Evolutionary conservation across 2,113 vertebrate species (phyloP).

Genomic region (Ifrita kowaldi): DNA sequence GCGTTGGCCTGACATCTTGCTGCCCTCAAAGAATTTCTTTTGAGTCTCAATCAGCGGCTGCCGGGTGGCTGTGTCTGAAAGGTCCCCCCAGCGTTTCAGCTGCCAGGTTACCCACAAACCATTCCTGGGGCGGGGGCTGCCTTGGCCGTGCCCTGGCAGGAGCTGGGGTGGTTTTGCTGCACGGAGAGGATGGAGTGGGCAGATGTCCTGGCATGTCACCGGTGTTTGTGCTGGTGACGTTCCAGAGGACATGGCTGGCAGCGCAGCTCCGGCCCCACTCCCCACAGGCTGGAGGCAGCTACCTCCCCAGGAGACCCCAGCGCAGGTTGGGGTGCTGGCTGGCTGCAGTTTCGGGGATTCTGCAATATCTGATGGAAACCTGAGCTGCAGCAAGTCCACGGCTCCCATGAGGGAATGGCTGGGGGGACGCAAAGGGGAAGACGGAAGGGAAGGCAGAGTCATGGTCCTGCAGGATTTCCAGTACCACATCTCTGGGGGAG

Average conservation of each 20-base stretch:
- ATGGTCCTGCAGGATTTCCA: fast-evolving
- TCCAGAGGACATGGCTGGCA: not conserved
- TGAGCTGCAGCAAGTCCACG: not conserved
- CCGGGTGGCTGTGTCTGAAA: conserved; percentile 16
- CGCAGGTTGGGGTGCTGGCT: fast-evolving
- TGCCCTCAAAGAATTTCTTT: conserved; percentile 57
- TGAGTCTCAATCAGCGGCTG: conserved; percentile 39
- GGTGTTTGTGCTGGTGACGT: not conserved
- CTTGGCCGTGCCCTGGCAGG: not conserved
- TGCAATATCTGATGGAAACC: not conserved
- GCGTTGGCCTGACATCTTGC: conserved; percentile 61
- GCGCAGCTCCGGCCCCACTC: fast-evolving
- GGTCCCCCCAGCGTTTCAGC: not conserved
- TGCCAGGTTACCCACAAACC: not conserved
- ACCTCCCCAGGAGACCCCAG: not conserved
- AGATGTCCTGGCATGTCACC: not conserved
- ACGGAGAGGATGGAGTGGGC: not conserved
- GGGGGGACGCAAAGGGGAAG: not conserved
- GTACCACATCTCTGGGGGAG: not conserved
- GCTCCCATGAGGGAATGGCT: fast-evolving
- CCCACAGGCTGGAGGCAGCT: not conserved
- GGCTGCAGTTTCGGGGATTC: fast-evolving
- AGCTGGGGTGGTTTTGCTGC: not conserved
- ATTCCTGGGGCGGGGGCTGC: not conserved
- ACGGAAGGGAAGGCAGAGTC: not conserved